A percentile compares a stretch with the other conserved stretches of the same genome.
Evolutionary conservation across 2,888 invertebrate genomes (phyloP).

Genomic region (Phania funesta): DNA sequence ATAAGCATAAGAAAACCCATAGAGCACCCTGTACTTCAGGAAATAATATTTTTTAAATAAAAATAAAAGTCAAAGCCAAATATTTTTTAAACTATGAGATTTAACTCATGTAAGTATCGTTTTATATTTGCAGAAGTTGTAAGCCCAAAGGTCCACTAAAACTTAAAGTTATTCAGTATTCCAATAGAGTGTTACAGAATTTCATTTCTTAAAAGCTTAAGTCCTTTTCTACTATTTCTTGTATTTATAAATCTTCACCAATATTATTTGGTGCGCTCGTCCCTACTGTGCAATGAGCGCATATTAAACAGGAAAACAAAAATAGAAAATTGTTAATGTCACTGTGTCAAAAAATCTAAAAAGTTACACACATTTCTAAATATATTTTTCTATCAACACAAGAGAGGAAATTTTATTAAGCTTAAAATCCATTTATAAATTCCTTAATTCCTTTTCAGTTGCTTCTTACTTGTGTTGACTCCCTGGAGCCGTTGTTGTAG

Average conservation of each 20-base stretch:
- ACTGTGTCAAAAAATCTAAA: constrained; percentile 23
- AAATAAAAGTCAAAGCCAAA: too few relatives aligned
- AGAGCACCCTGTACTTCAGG: too few relatives aligned
- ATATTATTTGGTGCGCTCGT: not conserved
- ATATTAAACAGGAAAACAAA: not conserved
- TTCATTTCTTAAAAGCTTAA: too few relatives aligned
- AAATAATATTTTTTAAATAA: too few relatives aligned
- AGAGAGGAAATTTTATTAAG: not conserved
- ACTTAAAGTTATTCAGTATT: too few relatives aligned
- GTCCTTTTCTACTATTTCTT: too few relatives aligned
- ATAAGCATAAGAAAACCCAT: too few relatives aligned
- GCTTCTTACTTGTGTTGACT: not conserved
- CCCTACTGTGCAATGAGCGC: not conserved
- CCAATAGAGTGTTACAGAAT: too few relatives aligned
- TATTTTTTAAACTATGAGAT: too few relatives aligned
- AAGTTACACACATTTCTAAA: not conserved
- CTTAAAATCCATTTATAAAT: constrained; percentile 15
- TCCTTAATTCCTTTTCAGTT: not conserved
- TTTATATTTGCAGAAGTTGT: too few relatives aligned
- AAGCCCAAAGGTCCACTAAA: too few relatives aligned
- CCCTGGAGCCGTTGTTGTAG: not conserved
- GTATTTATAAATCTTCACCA: not conserved
- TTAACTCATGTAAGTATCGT: too few relatives aligned
- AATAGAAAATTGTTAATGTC: constrained; percentile 48
- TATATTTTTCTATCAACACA: not conserved